Conservation (phyloP, 92 coral and sea anemone genomes). For the Muricea muricata region DNA sequence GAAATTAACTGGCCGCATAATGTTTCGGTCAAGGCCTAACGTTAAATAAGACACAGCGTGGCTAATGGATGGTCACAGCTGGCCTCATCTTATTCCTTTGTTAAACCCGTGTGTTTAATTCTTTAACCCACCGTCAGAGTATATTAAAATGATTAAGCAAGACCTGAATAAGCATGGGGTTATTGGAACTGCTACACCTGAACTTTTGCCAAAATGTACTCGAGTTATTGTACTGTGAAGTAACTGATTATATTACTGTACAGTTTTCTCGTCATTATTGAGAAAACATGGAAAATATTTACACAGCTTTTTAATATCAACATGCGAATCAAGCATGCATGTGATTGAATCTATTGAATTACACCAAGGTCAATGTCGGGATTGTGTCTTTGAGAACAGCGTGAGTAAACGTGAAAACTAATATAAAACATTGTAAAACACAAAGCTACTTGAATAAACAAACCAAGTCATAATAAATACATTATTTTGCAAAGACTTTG, state of each 20-base stretch:
- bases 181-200: background rate
- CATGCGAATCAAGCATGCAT: background rate
- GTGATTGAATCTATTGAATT: background rate
- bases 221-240: background rate
- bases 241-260: background rate
- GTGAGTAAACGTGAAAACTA: background rate
- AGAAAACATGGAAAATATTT: background rate
- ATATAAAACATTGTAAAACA: background rate
- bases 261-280: background rate
- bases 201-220: background rate
- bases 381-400: background rate
- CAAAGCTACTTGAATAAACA: background rate
- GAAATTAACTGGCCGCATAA: background rate
- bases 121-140: background rate
- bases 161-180: no score
- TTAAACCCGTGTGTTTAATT: background rate
- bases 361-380: background rate
- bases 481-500: background rate
- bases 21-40: background rate
- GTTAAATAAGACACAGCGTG: background rate
- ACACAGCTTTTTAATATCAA: background rate
- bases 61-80: background rate
- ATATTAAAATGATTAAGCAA: no score
- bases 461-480: background rate
- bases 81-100: background rate